Evolutionary conservation across 2,888 invertebrate genomes (phyloP), one percentile per base, ranked within the genome.

Genomic region (Rhorus exstirpatorius): DNA sequence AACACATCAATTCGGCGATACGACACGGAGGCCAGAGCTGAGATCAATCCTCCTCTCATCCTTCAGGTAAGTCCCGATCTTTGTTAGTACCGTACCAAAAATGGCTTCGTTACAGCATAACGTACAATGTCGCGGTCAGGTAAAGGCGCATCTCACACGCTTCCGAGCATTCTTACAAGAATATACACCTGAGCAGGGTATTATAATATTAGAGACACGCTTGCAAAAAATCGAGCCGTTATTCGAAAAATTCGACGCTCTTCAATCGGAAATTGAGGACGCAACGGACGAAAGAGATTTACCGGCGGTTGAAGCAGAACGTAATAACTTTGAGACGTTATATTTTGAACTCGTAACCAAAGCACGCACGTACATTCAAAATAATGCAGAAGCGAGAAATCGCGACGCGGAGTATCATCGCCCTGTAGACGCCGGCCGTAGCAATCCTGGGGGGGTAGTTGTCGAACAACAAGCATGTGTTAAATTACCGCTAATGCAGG

Each of bases 91-190:
- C 31, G 31, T 31, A 31, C 31, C 31, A 31, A 31, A 31, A 31
- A 31, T 31, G 31, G 31, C 31, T 31, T 2, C 31, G 6, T 31
- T 31, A 31, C 31, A 31, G 31, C 31, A 31, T 31, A 31, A 31
- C 31, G 6, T 31, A 31, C 31, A 31, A 31, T 31, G 31, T 31
- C 31, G 6, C 31, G 31, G 6, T 31, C 31, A 31, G 31, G 31
- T 65, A 3, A 65, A 65, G 12, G 24, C 14, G 46, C 65, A 65
- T 65, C 46, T 65, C 26, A 65, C 65, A 14, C 49, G 65, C 12
- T 65, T 65, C 7, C 4, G 3, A 31, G 26, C 14, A 3, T 65
- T 49, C 24, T 49, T 65, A 65, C 3, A 12, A 7, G 14, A 14
- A 1, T 2, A 12, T 4, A 26, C 24, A 1, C 8, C 24, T 1